Evolutionary conservation across 2,888 invertebrate species (phyloP), one percentile per base, ranked within the genome.

Genomic region (Blastobasis adustella): DNA sequence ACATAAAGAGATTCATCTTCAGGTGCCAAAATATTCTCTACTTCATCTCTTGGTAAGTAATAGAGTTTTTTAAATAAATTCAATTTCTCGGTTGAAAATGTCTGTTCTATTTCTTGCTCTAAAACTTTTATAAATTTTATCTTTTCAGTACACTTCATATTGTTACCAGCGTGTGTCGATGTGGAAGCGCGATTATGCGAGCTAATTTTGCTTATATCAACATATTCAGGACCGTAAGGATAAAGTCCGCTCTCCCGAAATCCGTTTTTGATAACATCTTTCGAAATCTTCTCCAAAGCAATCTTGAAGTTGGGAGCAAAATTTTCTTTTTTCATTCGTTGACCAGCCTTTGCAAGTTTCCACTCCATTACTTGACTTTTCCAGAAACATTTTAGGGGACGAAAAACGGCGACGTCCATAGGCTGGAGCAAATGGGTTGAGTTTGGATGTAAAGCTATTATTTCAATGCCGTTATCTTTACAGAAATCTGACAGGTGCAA

Each of bases 191-290:
- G 23, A 23, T 23, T 23, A 23, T 23, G 23, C 23, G 23, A 23
- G 23, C 57, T 62, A 23, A 62, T 60, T 60, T 63, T 62, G 23
- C 51, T 52, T 8, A 60, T 7, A 51, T 65, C 63, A 1, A 63
- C 42, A 38, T 61, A 65, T 8, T 58, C 56, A 46, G 64, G 60
- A 1, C 66, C 63, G 59, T 61, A 65, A n/a, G 61, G 63, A 46
- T 47, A 57, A 10, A 62, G 45, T 5, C 65, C 63, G 6, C 61
- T 56, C 39, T 51, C 57, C 6, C 61, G 53, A 56, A 63, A 66
- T n/a, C 63, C 61, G 52, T 63, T 63, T 49, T 53, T 62, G 9
- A 63, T 59, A 37, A 49, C 51, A 40, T 58, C 56, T 9, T 40
- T 39, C 23, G 56, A 46, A 6, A 61, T 10, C 8, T 41, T 43